Percentiles rank a stretch among this genome's conserved stretches.
phyloP scores from a whole-genome alignment of 2,888 invertebrate genomes.

The Sminthurides aquaticus region DNA sequence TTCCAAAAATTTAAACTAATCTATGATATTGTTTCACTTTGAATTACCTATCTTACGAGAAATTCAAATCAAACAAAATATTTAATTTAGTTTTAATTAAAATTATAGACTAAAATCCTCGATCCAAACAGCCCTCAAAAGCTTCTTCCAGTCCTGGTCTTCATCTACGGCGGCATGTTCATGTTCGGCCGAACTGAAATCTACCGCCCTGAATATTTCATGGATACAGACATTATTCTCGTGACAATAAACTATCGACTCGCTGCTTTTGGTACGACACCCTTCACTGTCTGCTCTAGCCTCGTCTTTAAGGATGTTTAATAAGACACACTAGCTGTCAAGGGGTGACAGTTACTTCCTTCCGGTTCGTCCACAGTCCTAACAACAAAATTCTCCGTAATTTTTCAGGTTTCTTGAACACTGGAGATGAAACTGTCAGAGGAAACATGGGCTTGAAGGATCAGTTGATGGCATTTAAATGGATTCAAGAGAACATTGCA shows the following conservation, averaged over 20 bases:
- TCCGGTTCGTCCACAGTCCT: too few species aligned
- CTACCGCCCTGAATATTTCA: conserved; percentile 20
- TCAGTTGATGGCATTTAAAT: conserved; percentile 9
- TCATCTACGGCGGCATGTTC: conserved; percentile 27
- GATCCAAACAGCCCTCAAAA: not conserved
- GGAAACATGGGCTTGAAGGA: conserved; percentile 15
- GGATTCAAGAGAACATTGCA: conserved; percentile 9
- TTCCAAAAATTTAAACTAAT: too few species aligned
- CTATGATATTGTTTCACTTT: too few species aligned
- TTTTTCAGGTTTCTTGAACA: conserved; percentile 7
- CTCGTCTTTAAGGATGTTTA: too few species aligned
- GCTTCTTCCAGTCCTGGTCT: conserved; percentile 23
- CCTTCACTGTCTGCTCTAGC: too few species aligned
- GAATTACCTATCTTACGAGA: too few species aligned
- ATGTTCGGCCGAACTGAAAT: conserved; percentile 27
- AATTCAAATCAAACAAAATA: too few species aligned
- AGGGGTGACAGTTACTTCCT: too few species aligned
- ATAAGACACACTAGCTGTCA: too few species aligned
- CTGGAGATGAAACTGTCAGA: conserved; percentile 4
- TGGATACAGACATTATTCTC: conserved; percentile 6
- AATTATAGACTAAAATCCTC: not conserved
- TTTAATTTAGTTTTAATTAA: not conserved
- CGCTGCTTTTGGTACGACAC: conserved; percentile 7
- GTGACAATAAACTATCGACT: conserved; percentile 11
- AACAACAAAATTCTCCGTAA: too few species aligned